Conservation (phyloP, 2,888 invertebrate species). For the Nudaria mundana region DNA sequence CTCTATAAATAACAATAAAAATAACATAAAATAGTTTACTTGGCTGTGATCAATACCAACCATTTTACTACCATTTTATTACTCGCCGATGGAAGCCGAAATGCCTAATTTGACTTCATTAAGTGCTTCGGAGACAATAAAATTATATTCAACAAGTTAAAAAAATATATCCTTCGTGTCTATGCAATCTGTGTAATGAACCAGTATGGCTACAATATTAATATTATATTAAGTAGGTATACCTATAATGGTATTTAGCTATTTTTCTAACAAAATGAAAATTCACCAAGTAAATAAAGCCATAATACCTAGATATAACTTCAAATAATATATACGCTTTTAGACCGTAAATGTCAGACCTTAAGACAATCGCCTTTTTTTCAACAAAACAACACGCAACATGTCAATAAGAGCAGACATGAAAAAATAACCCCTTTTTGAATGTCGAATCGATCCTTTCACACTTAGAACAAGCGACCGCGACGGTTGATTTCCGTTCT, state of each 20-base stretch:
- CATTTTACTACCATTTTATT: slow-evolving; percentile 69
- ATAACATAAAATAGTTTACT: slow-evolving; percentile 76
- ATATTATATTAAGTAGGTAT: slow-evolving; percentile 18
- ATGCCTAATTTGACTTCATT: slow-evolving; percentile 75
- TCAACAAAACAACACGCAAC: slow-evolving; percentile 55
- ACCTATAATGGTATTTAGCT: no score
- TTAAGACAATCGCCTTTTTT: slow-evolving; percentile 42
- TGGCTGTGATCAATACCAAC: slow-evolving; percentile 68
- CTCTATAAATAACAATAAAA: slow-evolving; percentile 79
- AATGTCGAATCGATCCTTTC: slow-evolving; percentile 76
- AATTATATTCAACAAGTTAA: slow-evolving; percentile 59
- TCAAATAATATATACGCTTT: slow-evolving; percentile 29
- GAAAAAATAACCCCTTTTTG: slow-evolving; percentile 61
- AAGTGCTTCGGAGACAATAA: slow-evolving; percentile 68
- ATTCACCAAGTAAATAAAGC: slow-evolving; percentile 7
- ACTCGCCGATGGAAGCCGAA: slow-evolving; percentile 69
- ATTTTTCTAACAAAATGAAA: not conserved
- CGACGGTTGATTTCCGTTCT: slow-evolving; percentile 80
- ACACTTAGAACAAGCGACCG: slow-evolving; percentile 74
- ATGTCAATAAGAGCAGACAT: slow-evolving; percentile 64
- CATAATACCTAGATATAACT: slow-evolving; percentile 25
- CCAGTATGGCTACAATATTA: slow-evolving; percentile 22
- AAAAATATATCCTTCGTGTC: slow-evolving; percentile 23
- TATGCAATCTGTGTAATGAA: slow-evolving; percentile 18
- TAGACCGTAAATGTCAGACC: slow-evolving; percentile 35